These are phyloP conservation scores for Ypsolopha sequella DNA, from an alignment of 2,888 invertebrate species.

Conservation along the genomic window DNA sequence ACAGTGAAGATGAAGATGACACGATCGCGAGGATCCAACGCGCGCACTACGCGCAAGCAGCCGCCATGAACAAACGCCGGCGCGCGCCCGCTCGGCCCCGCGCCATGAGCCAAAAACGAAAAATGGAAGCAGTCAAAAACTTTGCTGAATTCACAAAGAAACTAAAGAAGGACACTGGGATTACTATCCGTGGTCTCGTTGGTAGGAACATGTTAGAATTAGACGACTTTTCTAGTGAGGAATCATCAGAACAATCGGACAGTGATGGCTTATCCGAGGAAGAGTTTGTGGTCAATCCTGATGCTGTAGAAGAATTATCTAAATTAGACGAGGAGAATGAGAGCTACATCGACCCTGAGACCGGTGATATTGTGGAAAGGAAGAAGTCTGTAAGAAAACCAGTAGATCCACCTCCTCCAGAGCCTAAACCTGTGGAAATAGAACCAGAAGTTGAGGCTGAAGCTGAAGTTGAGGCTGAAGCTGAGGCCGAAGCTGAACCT, in stretches of 20 bases:
- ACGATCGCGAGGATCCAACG: slow-evolving; percentile 62
- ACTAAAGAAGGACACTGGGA: slow-evolving; percentile 64
- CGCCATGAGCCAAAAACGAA: slow-evolving; percentile 61
- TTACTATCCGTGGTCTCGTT: slow-evolving; percentile 58
- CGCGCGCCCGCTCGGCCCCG: slow-evolving; percentile 42
- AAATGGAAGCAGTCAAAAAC: slow-evolving; percentile 63
- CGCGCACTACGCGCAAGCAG: slow-evolving; percentile 57
- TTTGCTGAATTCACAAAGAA: slow-evolving; percentile 66
- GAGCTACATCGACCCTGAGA: slow-evolving; percentile 64
- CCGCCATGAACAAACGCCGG: slow-evolving; percentile 52
- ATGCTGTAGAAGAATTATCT: slow-evolving; percentile 42
- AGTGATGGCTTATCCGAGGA: slow-evolving; percentile 65
- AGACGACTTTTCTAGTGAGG: slow-evolving; percentile 63
- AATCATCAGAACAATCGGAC: slow-evolving; percentile 42
- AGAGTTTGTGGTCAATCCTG: slow-evolving; percentile 61
- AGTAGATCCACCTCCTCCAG: slow-evolving; percentile 8
- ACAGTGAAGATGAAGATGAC: slow-evolving; percentile 61
- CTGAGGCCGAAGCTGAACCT: slow-evolving; percentile 11
- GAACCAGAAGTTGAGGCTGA: not conserved
- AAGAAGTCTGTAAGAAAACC: slow-evolving; percentile 14
- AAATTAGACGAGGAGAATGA: slow-evolving; percentile 52
- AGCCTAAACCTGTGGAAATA: slow-evolving; percentile 6
- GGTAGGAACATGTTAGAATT: slow-evolving; percentile 61
- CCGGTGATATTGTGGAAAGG: slow-evolving; percentile 55
- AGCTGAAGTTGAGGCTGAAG: slow-evolving; percentile 4